Base-by-base conservation (phyloP, 2,888 invertebrate species). In the Arge pagana region DNA sequence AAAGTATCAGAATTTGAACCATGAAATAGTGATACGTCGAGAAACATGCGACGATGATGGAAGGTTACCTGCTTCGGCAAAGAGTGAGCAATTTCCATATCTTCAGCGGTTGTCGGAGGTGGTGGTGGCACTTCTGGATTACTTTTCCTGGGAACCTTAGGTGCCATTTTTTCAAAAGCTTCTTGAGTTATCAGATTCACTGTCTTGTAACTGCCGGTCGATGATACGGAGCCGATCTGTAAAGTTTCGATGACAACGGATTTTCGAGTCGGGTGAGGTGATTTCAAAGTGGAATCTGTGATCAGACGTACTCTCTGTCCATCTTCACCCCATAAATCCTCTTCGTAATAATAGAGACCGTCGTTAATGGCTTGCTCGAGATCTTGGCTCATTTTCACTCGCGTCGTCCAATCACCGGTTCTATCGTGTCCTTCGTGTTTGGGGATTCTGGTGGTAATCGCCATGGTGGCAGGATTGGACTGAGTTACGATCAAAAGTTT, bases 401-500 rank as follows among this genome's bases (percentile, higher is more conserved):
- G 81, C 0, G 93, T 90, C 55, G 85, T 87, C 85, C 86, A 90
- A 69, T 94, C 96, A 1, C 93, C 95, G 3, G 93, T 93, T 37
- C 93, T 85, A 80, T 97, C 97, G 64, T 91, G 86, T 10, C 90
- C 90, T 66, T 93, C 92, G 74, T 96, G 96, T 61, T 91, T 92
- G 6, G 86, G 87, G 26, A 80, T 79, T 55, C 87, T 81, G 3
- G 80, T 61, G 52, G 76, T 68, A 40, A 58, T 57, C 5, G 70
- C 57, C 28, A 62, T 61, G 2, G 74, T 77, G 13, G 11, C 3
- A 8, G 45, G 33, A 13, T 45, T 45, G 26, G 80, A 80, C 81
- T 96, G 96, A 28, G 96, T 95, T 59, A 98, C 94, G 68, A 99
- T 97, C 55, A 99, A 82, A 69, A 99, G 82, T 69, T 96, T 93